Evolutionary conservation across 2,888 invertebrate species (phyloP), one percentile per base, ranked within the genome.

Genomic region (Chrysolina americana): DNA sequence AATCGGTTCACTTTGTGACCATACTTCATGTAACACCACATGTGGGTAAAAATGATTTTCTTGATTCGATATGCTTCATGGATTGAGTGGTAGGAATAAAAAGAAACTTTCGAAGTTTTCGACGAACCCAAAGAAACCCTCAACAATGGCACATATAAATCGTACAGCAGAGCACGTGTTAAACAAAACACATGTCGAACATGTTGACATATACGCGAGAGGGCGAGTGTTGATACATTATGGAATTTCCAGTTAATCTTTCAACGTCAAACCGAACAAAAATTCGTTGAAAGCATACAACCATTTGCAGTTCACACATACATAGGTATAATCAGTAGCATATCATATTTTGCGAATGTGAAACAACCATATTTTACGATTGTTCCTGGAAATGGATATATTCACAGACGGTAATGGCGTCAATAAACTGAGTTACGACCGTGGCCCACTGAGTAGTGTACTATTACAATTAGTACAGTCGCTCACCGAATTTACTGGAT

Each of bases 371-470:
- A 71, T 71, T 71, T 75, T 75, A 75, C 65, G 71, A 71, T 68
- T 75, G 68, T 75, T 75, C 68, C 71, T 41, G 71, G 71, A 71
- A 71, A 63, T 68, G 47, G 70, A 23, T 59, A 65, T 65, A 62
- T 65, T 73, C 69, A 56, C 56, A 53, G 65, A 56, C 72, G 36
- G 75, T 71, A 76, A 80, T 77, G 73, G 74, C 79, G 64, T 75
- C 77, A 80, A 82, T 82, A 82, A 82, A 81, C 75, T 71, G 72
- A 76, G 78, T 84, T 85, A 85, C 80, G 84, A 82, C 81, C 83
- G 81, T 80, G 80, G 81, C 82, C 81, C 84, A 83, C 83, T 81
- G 83, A 79, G 77, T 80, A 79, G 80, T 77, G 77, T 83, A 21
- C 48, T 50, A 19, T 66, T 36, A 36, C 59, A 36, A 10, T 53